A percentile compares a stretch with the other conserved stretches of the same genome.
These are phyloP conservation scores for Andrena hattorfiana DNA, from an alignment of 2,888 invertebrate genomes.

Conservation along the genomic window DNA sequence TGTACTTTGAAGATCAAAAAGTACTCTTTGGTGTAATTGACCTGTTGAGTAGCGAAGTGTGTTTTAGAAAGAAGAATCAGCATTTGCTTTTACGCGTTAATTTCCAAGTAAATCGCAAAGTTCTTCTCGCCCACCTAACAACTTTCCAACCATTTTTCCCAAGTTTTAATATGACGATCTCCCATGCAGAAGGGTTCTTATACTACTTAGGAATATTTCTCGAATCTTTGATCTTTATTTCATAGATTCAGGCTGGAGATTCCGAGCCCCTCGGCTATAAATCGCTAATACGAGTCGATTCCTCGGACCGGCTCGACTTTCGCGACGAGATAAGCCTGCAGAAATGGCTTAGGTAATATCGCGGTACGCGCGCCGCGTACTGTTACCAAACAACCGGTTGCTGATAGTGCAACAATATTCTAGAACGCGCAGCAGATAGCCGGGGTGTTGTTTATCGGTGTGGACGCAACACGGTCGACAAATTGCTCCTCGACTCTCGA, in stretches of 20 bases:
- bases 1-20: neutral
- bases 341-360: conserved; percentile 59
- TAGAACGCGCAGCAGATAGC: conserved; percentile 49
- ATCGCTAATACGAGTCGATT: conserved; percentile 39
- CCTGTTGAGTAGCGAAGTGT: no score
- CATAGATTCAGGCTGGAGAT: neutral
- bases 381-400: conserved; percentile 66
- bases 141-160: no score
- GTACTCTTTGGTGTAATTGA: neutral
- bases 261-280: conserved; percentile 27
- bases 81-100: no score
- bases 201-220: neutral
- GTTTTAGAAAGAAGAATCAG: no score
- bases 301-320: conserved; percentile 33
- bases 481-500: conserved; percentile 5
- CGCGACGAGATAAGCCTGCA: conserved; percentile 48
- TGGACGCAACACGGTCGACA: conserved; percentile 14
- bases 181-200: no score
- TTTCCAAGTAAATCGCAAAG: no score
- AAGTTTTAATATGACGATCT: no score
- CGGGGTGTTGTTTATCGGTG: conserved; percentile 39
- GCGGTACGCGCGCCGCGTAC: conserved; percentile 49
- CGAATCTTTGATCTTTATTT: neutral
- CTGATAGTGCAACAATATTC: conserved; percentile 68
- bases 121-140: no score